Evolutionary conservation across 92 coral and sea anemone genomes (phyloP).

Genomic region (Chrysogorgia sp.): DNA sequence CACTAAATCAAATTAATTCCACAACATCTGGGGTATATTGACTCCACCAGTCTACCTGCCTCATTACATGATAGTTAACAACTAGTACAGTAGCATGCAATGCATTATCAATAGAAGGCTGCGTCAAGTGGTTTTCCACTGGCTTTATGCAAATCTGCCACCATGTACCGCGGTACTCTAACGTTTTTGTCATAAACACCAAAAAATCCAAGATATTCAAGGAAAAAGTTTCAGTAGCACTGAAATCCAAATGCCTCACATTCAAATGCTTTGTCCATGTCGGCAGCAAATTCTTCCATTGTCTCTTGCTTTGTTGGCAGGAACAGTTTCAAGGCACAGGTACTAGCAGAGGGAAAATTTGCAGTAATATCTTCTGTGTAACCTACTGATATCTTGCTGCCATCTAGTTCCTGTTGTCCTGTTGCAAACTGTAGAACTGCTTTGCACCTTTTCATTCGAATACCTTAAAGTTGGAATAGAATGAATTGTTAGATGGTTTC

Average conservation of each 20-base stretch:
- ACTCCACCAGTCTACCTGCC: no score
- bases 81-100: no score
- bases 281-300: background rate
- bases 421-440: conserved; percentile 10
- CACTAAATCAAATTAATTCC: no score
- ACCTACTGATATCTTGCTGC: background rate
- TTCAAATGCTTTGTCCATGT: conserved; percentile 18
- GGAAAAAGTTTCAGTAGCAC: background rate
- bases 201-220: no score
- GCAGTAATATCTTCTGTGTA: background rate
- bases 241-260: conserved; percentile 1
- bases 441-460: background rate
- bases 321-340: background rate
- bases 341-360: conserved; percentile 2
- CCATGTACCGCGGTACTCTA: background rate
- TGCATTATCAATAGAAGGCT: no score
- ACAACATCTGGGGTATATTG: no score
- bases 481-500: no score
- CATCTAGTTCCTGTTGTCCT: conserved; percentile 3
- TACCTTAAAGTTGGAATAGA: background rate
- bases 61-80: no score
- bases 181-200: background rate
- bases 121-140: no score
- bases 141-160: background rate
- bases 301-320: conserved; percentile 23